These are phyloP conservation scores for Eidolon dupreanum DNA, from an alignment of 2,797 vertebrate species.

Conservation along the genomic window DNA sequence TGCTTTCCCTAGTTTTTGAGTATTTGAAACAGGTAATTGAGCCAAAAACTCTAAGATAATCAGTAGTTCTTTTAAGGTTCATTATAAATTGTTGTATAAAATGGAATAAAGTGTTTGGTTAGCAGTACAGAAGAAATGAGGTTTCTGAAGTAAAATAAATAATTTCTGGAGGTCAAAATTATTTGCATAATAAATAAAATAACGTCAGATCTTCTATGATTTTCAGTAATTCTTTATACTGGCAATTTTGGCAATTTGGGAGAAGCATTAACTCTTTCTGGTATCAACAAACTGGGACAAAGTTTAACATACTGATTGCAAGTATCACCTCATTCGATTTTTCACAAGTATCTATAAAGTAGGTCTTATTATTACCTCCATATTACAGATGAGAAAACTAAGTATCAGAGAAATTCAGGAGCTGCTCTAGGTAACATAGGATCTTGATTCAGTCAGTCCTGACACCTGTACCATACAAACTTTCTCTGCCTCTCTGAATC, in stretches of 20 bases:
- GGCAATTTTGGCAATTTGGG: conserved; percentile 19
- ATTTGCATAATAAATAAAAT: conserved; percentile 76
- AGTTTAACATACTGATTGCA: neutral
- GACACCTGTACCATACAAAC: neutral
- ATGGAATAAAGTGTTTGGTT: conserved; percentile 69
- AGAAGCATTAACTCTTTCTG: conserved; percentile 23
- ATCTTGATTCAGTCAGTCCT: neutral
- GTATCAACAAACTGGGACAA: neutral
- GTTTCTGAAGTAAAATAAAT: conserved; percentile 70
- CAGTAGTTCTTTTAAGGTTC: conserved; percentile 69
- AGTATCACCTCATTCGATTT: neutral
- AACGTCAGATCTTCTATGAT: conserved; percentile 34
- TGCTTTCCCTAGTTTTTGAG: conserved; percentile 67
- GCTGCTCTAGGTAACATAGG: neutral
- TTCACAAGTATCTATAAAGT: neutral
- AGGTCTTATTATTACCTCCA: neutral
- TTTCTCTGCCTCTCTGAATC: neutral
- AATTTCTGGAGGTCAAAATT: conserved; percentile 67
- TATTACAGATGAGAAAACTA: neutral
- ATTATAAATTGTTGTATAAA: conserved; percentile 73
- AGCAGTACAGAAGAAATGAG: conserved; percentile 63
- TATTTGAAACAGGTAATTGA: conserved; percentile 69
- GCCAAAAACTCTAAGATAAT: conserved; percentile 74
- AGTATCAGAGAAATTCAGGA: neutral
- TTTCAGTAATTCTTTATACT: conserved; percentile 20